Base-by-base conservation (phyloP, 2,113 vertebrate species). In the Anolis sagrei region DNA sequence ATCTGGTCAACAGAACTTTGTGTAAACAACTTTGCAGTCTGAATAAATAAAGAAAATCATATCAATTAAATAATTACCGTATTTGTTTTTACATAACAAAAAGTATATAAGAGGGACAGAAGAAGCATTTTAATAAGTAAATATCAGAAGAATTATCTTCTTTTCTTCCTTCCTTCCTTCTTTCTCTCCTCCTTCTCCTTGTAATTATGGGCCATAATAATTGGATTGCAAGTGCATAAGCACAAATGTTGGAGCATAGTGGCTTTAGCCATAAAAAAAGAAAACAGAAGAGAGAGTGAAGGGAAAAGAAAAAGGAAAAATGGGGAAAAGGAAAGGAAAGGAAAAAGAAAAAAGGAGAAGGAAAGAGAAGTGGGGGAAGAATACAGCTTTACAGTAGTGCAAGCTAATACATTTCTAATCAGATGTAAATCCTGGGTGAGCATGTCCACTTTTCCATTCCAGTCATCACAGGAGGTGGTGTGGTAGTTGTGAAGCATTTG, bases 1-100 rank as follows among this genome's bases (percentile, higher is more conserved):
- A 81, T 90, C 49, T 92, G 95, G 90, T 95, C 96, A 96, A 95
- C 90, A 94, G 76, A 75, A 89, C 36, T 16, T 85, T 91, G 91
- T 95, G 95, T 95, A 97, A 97, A 97, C 94, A 92, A 95, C 93
- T 95, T 90, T 95, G 83, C 79, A 61, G 76, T 86, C 81, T 90
- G 89, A 96, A 97, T 97, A 97, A 97, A 96, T 97, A 97, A 95
- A 87, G 90, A 89, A 62, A 83, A 93, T 92, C 89, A 93, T 86
- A 92, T 82, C 25, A 72, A 94, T 97, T 95, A 96, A 95, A 96
- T 96, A 96, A 91, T 80, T 75, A n/a, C n/a, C n/a, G n/a, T 66
- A 8, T 90, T 87, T 91, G 91, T 73, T 93, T 91, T 86, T 84
- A 90, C 88, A 93, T 73, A 95, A 77, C 0, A 62, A 91, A 93